A percentile compares a stretch with the other conserved stretches of the same genome.
phyloP scores from a whole-genome alignment of 2,113 vertebrate species.

The Elephantulus edwardii region DNA sequence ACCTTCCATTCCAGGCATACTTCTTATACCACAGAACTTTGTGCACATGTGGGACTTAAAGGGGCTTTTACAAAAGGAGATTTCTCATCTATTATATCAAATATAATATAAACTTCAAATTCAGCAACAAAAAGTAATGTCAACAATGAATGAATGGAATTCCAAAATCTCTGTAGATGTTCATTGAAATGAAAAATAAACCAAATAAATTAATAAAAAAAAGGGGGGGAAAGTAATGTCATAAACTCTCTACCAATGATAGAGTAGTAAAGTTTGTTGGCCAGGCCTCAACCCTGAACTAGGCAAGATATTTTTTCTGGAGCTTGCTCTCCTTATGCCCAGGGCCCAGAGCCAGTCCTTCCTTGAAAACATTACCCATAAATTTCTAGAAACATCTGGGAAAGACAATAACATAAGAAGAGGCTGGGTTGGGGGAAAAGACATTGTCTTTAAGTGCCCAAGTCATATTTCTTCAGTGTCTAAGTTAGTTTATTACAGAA shows the following conservation, averaged over 20 bases:
- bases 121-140: neutral
- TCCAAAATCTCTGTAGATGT: neutral
- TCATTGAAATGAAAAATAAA: too few species aligned
- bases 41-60: neutral
- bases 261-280: neutral
- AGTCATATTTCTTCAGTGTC: neutral
- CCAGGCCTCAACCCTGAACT: neutral
- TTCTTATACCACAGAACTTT: constrained; percentile 53
- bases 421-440: neutral
- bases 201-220: too few species aligned
- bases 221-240: too few species aligned
- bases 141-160: neutral
- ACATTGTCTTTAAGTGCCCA: neutral
- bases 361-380: neutral
- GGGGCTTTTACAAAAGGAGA: neutral
- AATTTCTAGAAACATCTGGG: neutral
- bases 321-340: neutral
- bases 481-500: neutral
- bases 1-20: constrained; percentile 51
- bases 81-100: neutral
- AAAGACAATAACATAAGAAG: neutral
- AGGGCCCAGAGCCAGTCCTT: neutral
- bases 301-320: neutral
- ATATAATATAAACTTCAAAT: neutral
- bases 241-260: too few species aligned